phyloP scores from a whole-genome alignment of 2,113 vertebrate species.

The Serinus canaria region DNA sequence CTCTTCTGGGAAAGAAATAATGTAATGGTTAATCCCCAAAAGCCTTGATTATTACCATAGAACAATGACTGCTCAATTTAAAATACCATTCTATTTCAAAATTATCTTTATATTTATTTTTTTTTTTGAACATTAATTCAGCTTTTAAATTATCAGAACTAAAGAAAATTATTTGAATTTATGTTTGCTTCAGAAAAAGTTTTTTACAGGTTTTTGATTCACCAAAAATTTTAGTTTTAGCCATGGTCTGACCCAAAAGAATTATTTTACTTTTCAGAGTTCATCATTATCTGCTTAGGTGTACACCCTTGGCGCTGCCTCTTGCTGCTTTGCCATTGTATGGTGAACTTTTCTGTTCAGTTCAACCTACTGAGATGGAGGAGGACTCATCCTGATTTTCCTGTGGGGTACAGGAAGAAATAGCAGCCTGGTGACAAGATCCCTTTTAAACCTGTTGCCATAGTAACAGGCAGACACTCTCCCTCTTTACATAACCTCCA shows the following conservation, averaged over 20 bases:
- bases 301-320: neutral
- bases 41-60: neutral
- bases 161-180: neutral
- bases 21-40: neutral
- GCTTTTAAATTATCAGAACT: neutral
- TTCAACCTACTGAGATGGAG: slow-evolving; percentile 18
- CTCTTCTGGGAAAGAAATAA: neutral
- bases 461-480: slow-evolving; percentile 41
- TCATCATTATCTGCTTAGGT: neutral
- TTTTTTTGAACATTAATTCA: neutral
- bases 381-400: slow-evolving; percentile 26
- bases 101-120: neutral
- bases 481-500: slow-evolving; percentile 9
- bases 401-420: slow-evolving; percentile 38
- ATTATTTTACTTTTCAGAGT: neutral
- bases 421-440: slow-evolving; percentile 1
- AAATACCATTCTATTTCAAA: neutral
- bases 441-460: slow-evolving; percentile 33
- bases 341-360: slow-evolving; percentile 30
- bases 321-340: slow-evolving; percentile 23
- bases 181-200: neutral
- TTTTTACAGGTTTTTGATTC: neutral
- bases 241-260: neutral
- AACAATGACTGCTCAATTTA: neutral
- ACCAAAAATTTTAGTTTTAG: neutral